phyloP scores from a whole-genome alignment of 2,797 vertebrate genomes.

The Tadarida brasiliensis region DNA sequence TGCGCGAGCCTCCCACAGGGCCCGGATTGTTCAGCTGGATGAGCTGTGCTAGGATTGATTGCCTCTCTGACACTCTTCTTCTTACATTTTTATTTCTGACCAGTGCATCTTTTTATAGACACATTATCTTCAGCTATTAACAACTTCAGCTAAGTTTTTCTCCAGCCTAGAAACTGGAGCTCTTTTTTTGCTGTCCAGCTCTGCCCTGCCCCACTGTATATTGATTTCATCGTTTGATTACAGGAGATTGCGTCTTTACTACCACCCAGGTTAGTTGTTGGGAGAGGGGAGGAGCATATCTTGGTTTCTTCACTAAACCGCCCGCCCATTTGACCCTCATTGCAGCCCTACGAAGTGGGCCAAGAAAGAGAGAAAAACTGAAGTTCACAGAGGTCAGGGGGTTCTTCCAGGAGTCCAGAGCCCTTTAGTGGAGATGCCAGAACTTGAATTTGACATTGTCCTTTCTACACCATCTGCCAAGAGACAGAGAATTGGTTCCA shows the following conservation, averaged over 20 bases:
- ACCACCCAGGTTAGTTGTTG: background rate
- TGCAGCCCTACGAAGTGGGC: background rate
- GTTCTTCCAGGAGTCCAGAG: background rate
- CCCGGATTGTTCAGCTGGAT: background rate
- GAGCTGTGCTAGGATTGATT: background rate
- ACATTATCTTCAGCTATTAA: background rate
- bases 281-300: background rate
- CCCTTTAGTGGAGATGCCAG: background rate
- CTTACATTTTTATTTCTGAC: background rate
- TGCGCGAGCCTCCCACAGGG: no score
- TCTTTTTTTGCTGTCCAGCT: background rate
- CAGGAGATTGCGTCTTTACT: background rate
- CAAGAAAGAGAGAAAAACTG: background rate
- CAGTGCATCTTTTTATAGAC: background rate
- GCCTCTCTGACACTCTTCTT: background rate
- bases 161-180: background rate
- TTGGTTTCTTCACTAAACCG: background rate
- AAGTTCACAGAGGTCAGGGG: background rate
- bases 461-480: background rate
- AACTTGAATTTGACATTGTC: background rate
- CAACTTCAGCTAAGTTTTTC: background rate
- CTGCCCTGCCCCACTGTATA: background rate
- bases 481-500: background rate
- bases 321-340: background rate
- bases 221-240: background rate